These are phyloP conservation scores for Furnarius figulus DNA, from an alignment of 2,113 vertebrate genomes.

Conservation along the genomic window DNA sequence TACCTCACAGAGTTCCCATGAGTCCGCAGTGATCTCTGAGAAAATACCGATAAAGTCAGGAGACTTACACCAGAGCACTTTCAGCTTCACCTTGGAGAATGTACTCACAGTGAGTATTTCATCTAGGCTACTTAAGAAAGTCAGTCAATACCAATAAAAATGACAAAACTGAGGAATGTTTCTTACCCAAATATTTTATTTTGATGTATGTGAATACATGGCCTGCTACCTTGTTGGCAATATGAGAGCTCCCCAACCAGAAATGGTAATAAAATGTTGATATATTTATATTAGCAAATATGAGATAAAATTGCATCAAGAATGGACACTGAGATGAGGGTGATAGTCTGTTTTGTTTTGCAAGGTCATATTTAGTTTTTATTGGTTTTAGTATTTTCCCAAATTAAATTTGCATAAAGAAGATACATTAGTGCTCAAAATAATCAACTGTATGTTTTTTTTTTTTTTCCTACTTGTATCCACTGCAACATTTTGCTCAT, in stretches of 20 bases:
- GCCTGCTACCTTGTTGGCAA: background rate
- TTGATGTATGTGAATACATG: background rate
- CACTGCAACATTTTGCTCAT: background rate
- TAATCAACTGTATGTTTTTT: background rate
- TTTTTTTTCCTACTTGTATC: background rate
- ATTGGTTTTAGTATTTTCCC: background rate
- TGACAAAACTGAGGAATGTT: background rate
- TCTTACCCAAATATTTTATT: background rate
- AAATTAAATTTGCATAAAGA: background rate
- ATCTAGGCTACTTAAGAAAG: background rate
- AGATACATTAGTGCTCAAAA: background rate
- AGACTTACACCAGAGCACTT: background rate
- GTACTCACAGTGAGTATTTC: background rate
- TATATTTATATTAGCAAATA: background rate
- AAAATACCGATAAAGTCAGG: background rate
- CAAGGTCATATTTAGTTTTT: background rate
- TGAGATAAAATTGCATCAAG: background rate
- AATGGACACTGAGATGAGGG: background rate
- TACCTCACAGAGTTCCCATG: background rate
- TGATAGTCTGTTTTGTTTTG: background rate
- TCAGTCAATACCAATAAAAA: background rate
- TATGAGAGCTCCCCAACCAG: background rate
- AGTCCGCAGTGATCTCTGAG: background rate
- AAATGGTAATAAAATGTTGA: background rate
- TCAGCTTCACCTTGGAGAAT: background rate